Evolutionary conservation across 1,140 invertebrate genomes (phyloP).

Genomic region (Aporrectodea caliginosa): DNA sequence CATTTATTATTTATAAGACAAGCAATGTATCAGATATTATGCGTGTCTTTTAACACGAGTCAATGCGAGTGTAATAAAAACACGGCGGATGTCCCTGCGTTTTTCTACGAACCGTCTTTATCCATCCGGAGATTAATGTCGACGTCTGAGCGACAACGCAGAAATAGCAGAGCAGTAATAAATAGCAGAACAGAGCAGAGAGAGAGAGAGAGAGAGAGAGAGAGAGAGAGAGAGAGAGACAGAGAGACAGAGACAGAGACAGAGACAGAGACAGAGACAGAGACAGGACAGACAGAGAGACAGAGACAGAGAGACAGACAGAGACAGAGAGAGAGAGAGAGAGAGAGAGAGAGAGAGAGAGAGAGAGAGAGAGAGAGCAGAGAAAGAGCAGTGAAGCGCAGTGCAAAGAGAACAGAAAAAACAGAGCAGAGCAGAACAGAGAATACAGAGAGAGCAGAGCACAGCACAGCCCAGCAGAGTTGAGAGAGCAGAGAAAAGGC

Average conservation of each 20-base stretch:
- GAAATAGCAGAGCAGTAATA: too few species aligned
- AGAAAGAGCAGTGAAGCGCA: neutral
- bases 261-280: neutral
- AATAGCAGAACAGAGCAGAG: too few species aligned
- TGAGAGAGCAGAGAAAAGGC: neutral
- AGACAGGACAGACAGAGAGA: neutral
- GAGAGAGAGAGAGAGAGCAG: neutral
- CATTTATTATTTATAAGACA: too few species aligned
- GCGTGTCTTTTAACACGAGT: too few species aligned
- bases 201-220: too few species aligned
- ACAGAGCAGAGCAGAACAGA: neutral
- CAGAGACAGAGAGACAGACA: neutral
- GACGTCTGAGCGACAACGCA: too few species aligned
- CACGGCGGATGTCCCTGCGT: too few species aligned
- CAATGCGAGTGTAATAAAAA: too few species aligned
- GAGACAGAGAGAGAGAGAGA: neutral
- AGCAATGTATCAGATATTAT: too few species aligned
- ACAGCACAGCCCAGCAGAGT: neutral
- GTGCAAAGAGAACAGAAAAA: neutral
- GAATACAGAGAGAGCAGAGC: neutral
- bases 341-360: neutral
- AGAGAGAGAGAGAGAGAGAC: conserved; percentile 1
- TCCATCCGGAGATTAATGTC: too few species aligned
- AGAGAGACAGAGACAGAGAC: neutral
- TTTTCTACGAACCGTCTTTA: too few species aligned